A percentile compares a stretch with the other conserved stretches of the same genome.
Conservation (phyloP, 2,888 invertebrate species). For the Bugula neritina region DNA sequence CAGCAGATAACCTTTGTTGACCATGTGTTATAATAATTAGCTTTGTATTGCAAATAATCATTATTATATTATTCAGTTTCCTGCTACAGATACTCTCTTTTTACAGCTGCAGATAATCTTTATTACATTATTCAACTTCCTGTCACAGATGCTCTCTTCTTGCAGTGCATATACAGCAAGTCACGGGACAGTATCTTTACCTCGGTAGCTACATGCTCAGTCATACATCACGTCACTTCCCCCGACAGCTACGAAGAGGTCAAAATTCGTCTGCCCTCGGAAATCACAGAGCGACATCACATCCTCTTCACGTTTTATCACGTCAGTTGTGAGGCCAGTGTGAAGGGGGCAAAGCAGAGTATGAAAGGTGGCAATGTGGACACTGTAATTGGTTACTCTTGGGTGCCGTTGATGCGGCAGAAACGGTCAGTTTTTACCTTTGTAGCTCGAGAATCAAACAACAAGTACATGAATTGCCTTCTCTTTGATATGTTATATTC, state of each 20-base stretch:
- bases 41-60: no score
- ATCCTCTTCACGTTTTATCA: constrained; percentile 91
- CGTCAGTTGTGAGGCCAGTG: constrained; percentile 67
- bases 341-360: constrained; percentile 21
- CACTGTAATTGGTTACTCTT: constrained; percentile 81
- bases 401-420: constrained; percentile 73
- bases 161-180: constrained; percentile 68
- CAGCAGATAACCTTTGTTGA: no score
- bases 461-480: no score
- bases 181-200: constrained; percentile 60
- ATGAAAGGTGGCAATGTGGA: constrained; percentile 37
- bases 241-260: constrained; percentile 86
- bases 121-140: no score
- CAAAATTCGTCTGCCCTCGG: constrained; percentile 80
- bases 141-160: no score
- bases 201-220: constrained; percentile 60
- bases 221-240: constrained; percentile 80
- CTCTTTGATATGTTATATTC: no score
- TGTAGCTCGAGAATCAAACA: no score
- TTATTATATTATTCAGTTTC: no score
- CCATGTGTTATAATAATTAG: no score
- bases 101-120: no score
- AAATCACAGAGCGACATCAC: constrained; percentile 79
- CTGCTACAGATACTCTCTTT: no score
- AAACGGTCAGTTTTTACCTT: constrained; percentile 56